Conservation (phyloP, 2,797 vertebrate species). For the Diplodus sargus region DNA sequence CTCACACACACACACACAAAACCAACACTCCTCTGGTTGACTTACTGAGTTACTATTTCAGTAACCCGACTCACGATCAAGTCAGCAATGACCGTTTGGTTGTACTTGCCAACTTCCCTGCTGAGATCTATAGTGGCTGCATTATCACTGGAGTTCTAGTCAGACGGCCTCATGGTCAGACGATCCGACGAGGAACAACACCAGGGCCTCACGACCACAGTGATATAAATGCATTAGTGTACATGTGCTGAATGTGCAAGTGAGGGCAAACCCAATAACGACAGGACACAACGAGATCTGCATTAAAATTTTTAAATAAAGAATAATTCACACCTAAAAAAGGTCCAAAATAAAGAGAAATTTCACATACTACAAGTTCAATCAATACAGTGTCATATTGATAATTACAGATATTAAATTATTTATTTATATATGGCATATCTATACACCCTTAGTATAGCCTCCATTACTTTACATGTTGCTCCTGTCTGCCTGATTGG, state of each 20-base stretch:
- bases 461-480: constrained; percentile 43
- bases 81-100: not conserved
- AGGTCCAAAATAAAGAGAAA: constrained; percentile 69
- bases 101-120: not conserved
- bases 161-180: not conserved
- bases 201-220: not conserved
- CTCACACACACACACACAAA: too few relatives aligned
- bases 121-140: not conserved
- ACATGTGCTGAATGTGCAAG: too few relatives aligned
- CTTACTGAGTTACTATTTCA: too few relatives aligned
- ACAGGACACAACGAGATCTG: constrained; percentile 64
- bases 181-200: too few relatives aligned
- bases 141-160: not conserved
- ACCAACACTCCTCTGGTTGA: too few relatives aligned
- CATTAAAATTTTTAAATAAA: constrained; percentile 81
- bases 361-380: constrained; percentile 79
- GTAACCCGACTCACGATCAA: not conserved
- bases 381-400: constrained; percentile 76
- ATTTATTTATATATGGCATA: constrained; percentile 78
- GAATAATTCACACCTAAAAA: constrained; percentile 78
- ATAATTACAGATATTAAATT: constrained; percentile 82
- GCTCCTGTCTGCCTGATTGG: constrained; percentile 37
- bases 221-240: not conserved
- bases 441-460: constrained; percentile 73
- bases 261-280: constrained; percentile 43